Evolutionary conservation across 2,797 vertebrate genomes (phyloP), one percentile per base, ranked within the genome.

Genomic region (Spatula clypeata): DNA sequence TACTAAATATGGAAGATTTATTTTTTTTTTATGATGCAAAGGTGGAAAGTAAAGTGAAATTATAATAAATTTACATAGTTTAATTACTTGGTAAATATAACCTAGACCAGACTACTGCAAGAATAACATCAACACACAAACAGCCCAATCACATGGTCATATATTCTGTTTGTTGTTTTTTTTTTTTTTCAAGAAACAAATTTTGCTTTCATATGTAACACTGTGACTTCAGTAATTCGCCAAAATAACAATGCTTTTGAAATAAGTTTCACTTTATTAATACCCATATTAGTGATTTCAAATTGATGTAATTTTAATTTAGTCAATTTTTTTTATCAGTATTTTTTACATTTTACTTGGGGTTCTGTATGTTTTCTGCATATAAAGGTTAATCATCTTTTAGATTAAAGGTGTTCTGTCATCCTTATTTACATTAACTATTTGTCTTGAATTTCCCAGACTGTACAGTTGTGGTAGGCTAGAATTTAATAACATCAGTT

Each of bases 11-110:
- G 4, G 20, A 75, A 55, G 1, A 1, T 32, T 42, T 34, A 1
- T 29, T 79, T 82, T 82, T 82, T 82, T 76, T 79, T 38, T 49
- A 27, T 34, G 4, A 71, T 64, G 44, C 4, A 65, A 91, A 79
- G 2, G 2, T 29, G 8, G 3, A 67, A 74, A 76, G 7, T 0
- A 0, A 38, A 61, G 6, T 27, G 12, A 20, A 64, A 67, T 74
- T 72, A 38, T 36, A 69, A 27, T 51, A 90, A 34, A 79, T 40
- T 44, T 90, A 1, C 3, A 47, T 69, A 24, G 21, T 74, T 70
- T 62, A 73, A 38, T 90, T 95, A 70, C 20, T 5, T 92, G 17
- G 34, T 70, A 86, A 90, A 67, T 66, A 51, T 54, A 77, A n/a
- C 13, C 6, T 58, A 90, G 17, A 40, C 15, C 62, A 51, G 79